These are phyloP conservation scores for Nannoperca obscura DNA, from an alignment of 2,797 vertebrate species.

Conservation along the genomic window DNA sequence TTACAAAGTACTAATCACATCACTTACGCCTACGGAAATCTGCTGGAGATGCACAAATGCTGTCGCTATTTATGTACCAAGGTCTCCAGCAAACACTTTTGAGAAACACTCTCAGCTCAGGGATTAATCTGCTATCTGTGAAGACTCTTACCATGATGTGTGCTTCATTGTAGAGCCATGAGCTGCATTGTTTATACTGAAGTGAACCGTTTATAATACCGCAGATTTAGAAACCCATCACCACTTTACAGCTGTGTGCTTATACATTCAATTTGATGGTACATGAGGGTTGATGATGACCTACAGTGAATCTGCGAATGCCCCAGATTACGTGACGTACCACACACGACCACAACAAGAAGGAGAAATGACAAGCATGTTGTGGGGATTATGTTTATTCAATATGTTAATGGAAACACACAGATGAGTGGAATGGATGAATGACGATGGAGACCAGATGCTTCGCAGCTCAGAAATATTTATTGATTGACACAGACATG, in stretches of 20 bases:
- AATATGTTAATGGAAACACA: slow-evolving; percentile 68
- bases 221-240: slow-evolving; percentile 8
- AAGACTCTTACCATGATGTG: slow-evolving; percentile 38
- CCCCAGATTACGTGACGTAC: slow-evolving; percentile 53
- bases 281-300: slow-evolving; percentile 23
- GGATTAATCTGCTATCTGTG: slow-evolving; percentile 51
- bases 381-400: slow-evolving; percentile 80
- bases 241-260: slow-evolving; percentile 40
- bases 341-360: slow-evolving; percentile 46
- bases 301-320: slow-evolving; percentile 42
- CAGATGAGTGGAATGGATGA: slow-evolving; percentile 69
- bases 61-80: slow-evolving; percentile 39
- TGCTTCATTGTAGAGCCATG: slow-evolving; percentile 13
- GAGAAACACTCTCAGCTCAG: slow-evolving; percentile 37
- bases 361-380: slow-evolving; percentile 70
- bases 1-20: slow-evolving; percentile 79
- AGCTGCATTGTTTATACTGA: slow-evolving; percentile 41
- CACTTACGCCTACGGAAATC: slow-evolving; percentile 65
- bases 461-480: slow-evolving; percentile 65
- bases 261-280: too few species aligned
- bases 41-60: slow-evolving; percentile 48
- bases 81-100: slow-evolving; percentile 46
- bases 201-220: slow-evolving; percentile 33
- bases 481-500: slow-evolving; percentile 71
- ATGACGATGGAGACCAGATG: slow-evolving; percentile 74